phyloP scores from a whole-genome alignment of 2,888 invertebrate genomes.

The Drosophila putrida region DNA sequence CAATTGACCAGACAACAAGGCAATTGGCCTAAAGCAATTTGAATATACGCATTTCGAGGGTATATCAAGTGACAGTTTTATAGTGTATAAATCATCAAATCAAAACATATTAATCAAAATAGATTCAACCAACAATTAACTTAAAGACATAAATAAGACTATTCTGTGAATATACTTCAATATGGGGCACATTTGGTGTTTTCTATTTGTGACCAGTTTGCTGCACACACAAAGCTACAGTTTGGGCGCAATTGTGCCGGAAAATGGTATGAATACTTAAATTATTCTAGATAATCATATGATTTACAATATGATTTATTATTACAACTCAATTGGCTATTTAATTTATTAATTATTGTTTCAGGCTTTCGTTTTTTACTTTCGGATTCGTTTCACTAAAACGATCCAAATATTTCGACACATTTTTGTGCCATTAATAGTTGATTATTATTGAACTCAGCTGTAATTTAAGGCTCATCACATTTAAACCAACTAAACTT shows the following conservation, averaged over 20 bases:
- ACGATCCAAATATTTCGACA: too few species aligned
- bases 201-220: slow-evolving; percentile 65
- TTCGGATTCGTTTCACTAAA: neutral
- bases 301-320: neutral
- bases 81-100: slow-evolving; percentile 11
- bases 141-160: slow-evolving; percentile 10
- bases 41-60: slow-evolving; percentile 40
- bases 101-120: slow-evolving; percentile 19
- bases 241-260: slow-evolving; percentile 50
- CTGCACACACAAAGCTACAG: slow-evolving; percentile 69
- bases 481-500: neutral
- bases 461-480: too few species aligned
- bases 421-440: too few species aligned
- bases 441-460: too few species aligned
- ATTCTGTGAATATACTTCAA: slow-evolving; percentile 18
- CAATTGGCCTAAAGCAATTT: slow-evolving; percentile 19
- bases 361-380: neutral
- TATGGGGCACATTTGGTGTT: slow-evolving; percentile 69
- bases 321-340: neutral
- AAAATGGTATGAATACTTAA: slow-evolving; percentile 46
- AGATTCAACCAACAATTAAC: slow-evolving; percentile 9
- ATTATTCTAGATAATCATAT: neutral
- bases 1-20: slow-evolving; percentile 33
- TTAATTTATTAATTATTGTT: neutral
- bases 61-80: slow-evolving; percentile 29